Percentiles rank a stretch among this genome's conserved stretches.
phyloP scores from a whole-genome alignment of 2,797 vertebrate genomes.

The Acestrorhynchus altus region DNA sequence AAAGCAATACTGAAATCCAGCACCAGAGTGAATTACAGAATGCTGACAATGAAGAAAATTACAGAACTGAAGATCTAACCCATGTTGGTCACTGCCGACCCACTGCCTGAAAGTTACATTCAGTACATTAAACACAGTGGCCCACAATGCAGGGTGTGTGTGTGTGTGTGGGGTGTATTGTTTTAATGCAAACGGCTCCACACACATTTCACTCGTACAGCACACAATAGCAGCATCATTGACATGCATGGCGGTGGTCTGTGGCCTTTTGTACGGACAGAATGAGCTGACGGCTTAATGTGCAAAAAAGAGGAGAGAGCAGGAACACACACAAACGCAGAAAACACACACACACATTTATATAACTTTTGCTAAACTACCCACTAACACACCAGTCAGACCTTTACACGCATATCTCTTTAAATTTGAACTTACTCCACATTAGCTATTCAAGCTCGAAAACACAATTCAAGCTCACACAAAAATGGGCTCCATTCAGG shows the following conservation, averaged over 20 bases:
- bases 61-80: neutral
- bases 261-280: slow-evolving; percentile 58
- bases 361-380: neutral
- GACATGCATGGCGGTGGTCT: slow-evolving; percentile 71
- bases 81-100: slow-evolving; percentile 6
- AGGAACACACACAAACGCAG: slow-evolving; percentile 41
- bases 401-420: slow-evolving; percentile 1
- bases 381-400: slow-evolving; percentile 7
- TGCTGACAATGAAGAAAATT: neutral
- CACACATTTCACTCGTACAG: slow-evolving; percentile 68
- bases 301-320: slow-evolving; percentile 39
- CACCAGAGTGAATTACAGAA: neutral
- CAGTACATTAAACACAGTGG: slow-evolving; percentile 22
- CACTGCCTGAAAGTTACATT: slow-evolving; percentile 15
- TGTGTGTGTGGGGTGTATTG: slow-evolving; percentile 52
- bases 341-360: neutral
- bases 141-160: neutral
- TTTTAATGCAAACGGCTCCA: slow-evolving; percentile 65
- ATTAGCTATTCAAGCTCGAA: neutral
- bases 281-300: slow-evolving; percentile 50
- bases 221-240: slow-evolving; percentile 72
- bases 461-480: slow-evolving; percentile 20
- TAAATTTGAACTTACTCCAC: neutral
- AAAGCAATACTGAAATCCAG: neutral
- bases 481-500: slow-evolving; percentile 8